A percentile compares a stretch with the other conserved stretches of the same genome.
Conservation (phyloP, 2,113 vertebrate genomes). For the Cyphomyrus discorhynchus region DNA sequence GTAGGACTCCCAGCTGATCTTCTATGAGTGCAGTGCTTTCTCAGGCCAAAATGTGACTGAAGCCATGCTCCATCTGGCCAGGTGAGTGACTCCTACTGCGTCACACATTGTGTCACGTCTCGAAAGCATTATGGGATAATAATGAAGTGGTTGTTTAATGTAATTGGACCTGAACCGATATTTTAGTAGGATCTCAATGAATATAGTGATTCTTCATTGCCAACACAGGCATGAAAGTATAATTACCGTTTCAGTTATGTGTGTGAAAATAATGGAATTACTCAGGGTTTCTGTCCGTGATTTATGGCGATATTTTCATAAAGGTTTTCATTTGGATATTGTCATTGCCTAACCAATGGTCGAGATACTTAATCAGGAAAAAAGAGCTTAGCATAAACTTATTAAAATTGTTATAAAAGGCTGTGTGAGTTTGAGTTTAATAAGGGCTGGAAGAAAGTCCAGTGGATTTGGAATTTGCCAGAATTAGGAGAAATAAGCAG, state of each 20-base stretch:
- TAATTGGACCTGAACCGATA: neutral
- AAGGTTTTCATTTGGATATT: neutral
- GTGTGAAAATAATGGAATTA: neutral
- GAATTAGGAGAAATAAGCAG: neutral
- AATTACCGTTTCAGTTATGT: neutral
- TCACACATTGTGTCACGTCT: neutral
- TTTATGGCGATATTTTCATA: neutral
- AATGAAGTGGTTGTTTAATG: neutral
- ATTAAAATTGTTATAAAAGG: neutral
- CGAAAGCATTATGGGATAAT: neutral
- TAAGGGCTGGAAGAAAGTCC: neutral
- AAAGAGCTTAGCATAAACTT: neutral
- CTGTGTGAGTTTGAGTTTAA: neutral
- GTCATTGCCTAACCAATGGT: neutral
- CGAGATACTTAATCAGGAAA: neutral
- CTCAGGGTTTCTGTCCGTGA: neutral
- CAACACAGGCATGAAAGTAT: neutral
- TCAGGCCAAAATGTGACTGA: constrained; percentile 69
- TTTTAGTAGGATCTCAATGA: neutral
- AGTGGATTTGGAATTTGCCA: neutral
- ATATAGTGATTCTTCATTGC: neutral
- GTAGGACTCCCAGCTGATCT: constrained; percentile 75
- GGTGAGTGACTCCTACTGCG: constrained; percentile 53
- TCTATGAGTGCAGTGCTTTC: constrained; percentile 84
- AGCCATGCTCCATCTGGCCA: constrained; percentile 74